Evolutionary conservation across 2,888 invertebrate genomes (phyloP), one percentile per base, ranked within the genome.

Genomic region (Caenorhabditis panamensis): DNA sequence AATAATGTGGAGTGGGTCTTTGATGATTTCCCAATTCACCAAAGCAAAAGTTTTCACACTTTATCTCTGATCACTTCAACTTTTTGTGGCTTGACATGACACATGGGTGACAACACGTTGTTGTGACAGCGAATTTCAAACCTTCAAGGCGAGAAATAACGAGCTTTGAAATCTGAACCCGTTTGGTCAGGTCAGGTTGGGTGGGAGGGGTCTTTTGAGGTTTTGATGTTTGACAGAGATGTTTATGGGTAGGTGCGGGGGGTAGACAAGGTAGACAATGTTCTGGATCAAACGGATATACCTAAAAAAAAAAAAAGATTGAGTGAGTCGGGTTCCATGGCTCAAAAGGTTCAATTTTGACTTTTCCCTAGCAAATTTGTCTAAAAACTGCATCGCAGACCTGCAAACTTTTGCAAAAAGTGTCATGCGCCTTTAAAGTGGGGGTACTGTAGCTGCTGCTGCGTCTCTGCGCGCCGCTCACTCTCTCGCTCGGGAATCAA

Each of bases 31-130:
- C 13, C 41, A 41, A 41, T 41, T n/a, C n/a, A n/a, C n/a, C n/a
- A n/a, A n/a, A n/a, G n/a, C n/a, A n/a, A n/a, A 28, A 49, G 20
- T 51, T 53, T 47, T 72, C 72, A 64, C 72, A 72, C 72, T 64
- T 72, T 72, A 72, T 72, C 72, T 64, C 49, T 72, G 72, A 64
- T 72, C 72, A 72, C 49, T 37, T 66, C 66, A 66, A 59, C 58
- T 66, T 73, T 49, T 64, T 41, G 63, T 16, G 73, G 41, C 58
- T 24, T 22, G 26, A 6, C 54, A 54, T 64, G 72, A 64, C 28
- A 58, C 31, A 37, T 31, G 41, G 56, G 51, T 63, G 63, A 72
- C 64, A 64, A 56, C 63, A 41, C 56, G 64, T 56, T 73, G 73
- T 73, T 73, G 47, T 73, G 73, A 73, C 73, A 73, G 64, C 24